A percentile compares a stretch with the other conserved stretches of the same genome.
Evolutionary conservation across 1,140 invertebrate genomes (phyloP).

Genomic region (Heliconius hewitsoni): DNA sequence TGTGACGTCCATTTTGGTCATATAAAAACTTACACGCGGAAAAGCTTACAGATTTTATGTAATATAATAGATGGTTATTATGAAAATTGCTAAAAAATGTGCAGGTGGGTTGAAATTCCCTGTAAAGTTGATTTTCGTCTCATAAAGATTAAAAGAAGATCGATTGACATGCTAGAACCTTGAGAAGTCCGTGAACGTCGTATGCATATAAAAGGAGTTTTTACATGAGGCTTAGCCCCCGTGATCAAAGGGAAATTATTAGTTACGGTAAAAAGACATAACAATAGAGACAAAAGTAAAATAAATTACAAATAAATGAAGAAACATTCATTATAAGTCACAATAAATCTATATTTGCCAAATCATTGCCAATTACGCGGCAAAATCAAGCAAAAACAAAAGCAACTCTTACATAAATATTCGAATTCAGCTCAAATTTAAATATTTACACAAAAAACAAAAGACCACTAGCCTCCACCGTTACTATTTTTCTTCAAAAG

Average conservation of each 20-base stretch:
- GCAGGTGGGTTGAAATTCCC: no score
- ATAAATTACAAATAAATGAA: no score
- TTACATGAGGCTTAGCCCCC: no score
- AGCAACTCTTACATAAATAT: neutral
- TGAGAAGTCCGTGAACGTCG: no score
- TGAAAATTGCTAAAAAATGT: neutral
- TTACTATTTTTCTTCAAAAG: constrained; percentile 13
- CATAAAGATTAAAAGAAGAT: no score
- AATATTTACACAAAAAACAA: constrained; percentile 6
- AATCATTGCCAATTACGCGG: neutral
- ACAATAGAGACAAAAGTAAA: no score
- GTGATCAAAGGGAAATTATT: no score
- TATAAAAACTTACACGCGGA: neutral
- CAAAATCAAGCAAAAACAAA: neutral
- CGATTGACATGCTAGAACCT: no score
- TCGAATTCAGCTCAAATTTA: neutral
- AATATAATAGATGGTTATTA: neutral
- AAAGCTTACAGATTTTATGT: neutral
- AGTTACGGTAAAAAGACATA: no score
- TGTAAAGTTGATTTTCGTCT: no score
- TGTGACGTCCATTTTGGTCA: neutral
- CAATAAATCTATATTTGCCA: neutral
- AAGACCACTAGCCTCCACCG: neutral
- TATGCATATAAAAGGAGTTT: no score
- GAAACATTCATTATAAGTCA: no score